These are phyloP conservation scores for Dolomedes plantarius DNA, from an alignment of 2,888 invertebrate species.

Conservation along the genomic window DNA sequence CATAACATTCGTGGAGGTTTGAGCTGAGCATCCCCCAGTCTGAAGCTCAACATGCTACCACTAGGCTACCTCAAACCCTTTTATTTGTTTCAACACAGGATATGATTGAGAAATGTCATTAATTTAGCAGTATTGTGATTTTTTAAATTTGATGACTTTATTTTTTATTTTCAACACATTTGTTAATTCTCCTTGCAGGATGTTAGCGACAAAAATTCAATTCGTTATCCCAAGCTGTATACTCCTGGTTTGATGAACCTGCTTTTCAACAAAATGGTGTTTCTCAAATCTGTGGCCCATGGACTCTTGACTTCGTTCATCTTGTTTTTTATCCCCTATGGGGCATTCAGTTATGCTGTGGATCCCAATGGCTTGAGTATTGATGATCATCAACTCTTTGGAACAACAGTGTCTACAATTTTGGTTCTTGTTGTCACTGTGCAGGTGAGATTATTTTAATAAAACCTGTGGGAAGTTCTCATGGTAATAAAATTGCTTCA, in stretches of 20 bases:
- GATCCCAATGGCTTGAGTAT: slow-evolving; percentile 91
- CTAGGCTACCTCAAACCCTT: too few species aligned
- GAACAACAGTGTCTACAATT: slow-evolving; percentile 96
- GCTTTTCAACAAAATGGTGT: slow-evolving; percentile 97
- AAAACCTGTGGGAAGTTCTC: too few species aligned
- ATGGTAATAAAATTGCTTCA: too few species aligned
- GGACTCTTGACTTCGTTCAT: slow-evolving; percentile 97
- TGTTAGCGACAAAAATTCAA: slow-evolving; percentile 89
- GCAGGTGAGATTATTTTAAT: slow-evolving; percentile 83
- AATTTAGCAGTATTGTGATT: too few species aligned
- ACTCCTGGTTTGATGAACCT: slow-evolving; percentile 94
- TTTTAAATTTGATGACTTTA: too few species aligned
- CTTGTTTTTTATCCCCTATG: slow-evolving; percentile 95
- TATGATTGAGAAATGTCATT: too few species aligned
- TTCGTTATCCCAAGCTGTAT: slow-evolving; percentile 95
- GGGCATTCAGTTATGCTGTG: slow-evolving; percentile 92
- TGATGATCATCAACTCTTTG: slow-evolving; percentile 95
- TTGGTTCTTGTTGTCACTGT: slow-evolving; percentile 97
- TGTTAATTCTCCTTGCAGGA: too few species aligned
- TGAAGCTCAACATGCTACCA: too few species aligned
- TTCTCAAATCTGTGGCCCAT: slow-evolving; percentile 96
- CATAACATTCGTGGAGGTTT: too few species aligned
- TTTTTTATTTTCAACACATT: too few species aligned
- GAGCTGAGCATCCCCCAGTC: too few species aligned
- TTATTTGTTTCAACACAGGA: too few species aligned